Conservation (phyloP, 2,797 vertebrate genomes). For the Cichlasoma orientale region DNA sequence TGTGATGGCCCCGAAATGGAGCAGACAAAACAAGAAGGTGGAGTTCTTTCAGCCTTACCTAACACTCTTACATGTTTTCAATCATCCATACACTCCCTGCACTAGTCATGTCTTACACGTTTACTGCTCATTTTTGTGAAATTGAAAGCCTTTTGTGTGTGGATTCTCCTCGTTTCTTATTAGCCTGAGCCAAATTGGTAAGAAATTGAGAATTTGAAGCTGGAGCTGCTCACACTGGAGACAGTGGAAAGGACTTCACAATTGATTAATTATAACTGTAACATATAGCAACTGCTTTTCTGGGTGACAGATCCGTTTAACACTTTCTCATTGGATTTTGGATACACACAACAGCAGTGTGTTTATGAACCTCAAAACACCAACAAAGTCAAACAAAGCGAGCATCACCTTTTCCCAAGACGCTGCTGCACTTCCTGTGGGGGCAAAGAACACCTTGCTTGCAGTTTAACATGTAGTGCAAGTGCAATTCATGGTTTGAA, state of each 20-base stretch:
- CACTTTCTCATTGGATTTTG: neutral
- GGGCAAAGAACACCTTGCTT: neutral
- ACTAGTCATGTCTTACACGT: neutral
- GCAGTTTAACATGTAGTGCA: neutral
- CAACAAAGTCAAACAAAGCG: neutral
- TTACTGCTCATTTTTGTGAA: neutral
- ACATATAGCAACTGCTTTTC: neutral
- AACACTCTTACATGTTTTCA: neutral
- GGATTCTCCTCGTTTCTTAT: neutral
- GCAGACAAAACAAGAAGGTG: no score
- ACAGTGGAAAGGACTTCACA: neutral
- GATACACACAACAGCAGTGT: neutral
- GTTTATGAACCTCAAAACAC: neutral
- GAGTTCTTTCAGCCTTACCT: neutral
- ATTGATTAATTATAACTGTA: neutral
- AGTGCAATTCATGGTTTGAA: neutral
- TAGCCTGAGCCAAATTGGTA: neutral
- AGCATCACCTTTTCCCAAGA: neutral
- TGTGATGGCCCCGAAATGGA: neutral
- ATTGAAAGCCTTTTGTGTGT: neutral
- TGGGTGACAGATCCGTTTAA: neutral
- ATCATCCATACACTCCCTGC: neutral
- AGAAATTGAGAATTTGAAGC: neutral
- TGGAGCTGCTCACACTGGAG: neutral
- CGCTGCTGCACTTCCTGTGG: no score